Percentiles rank a stretch among this genome's conserved stretches.
phyloP scores from a whole-genome alignment of 2,888 invertebrate genomes.

The Hypsopygia costalis region DNA sequence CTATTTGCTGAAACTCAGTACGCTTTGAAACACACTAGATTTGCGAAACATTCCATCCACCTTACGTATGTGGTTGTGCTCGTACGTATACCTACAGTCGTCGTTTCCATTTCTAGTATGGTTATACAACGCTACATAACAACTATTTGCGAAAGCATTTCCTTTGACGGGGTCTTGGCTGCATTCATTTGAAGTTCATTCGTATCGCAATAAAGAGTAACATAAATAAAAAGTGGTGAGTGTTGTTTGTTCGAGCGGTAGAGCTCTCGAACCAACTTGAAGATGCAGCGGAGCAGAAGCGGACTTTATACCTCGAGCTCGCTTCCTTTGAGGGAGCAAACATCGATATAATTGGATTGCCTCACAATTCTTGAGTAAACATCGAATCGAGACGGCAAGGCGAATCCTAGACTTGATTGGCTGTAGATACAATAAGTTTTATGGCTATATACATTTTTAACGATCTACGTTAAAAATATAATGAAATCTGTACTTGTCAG shows the following conservation, averaged over 20 bases:
- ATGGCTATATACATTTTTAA: no score
- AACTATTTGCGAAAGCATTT: background rate
- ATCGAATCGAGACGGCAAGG: background rate
- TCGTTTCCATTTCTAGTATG: background rate
- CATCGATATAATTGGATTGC: constrained; percentile 70
- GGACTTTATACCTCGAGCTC: background rate
- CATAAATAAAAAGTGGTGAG: background rate
- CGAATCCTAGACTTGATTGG: background rate
- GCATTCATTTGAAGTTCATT: background rate
- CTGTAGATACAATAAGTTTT: no score
- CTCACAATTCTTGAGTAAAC: constrained; percentile 36
- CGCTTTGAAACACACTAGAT: background rate
- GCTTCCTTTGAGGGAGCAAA: constrained; percentile 34
- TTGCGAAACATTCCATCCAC: background rate
- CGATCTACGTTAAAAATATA: no score
- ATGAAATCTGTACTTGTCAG: no score
- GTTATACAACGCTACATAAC: no score
- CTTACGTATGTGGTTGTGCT: background rate
- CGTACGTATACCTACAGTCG: no score
- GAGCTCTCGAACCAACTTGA: background rate
- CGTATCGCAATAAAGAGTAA: background rate
- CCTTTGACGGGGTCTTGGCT: background rate
- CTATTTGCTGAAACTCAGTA: background rate
- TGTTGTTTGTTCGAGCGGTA: background rate
- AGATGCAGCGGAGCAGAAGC: constrained; percentile 3